These are phyloP conservation scores for Ageneiosus marmoratus DNA, from an alignment of 2,113 vertebrate genomes.

Conservation along the genomic window DNA sequence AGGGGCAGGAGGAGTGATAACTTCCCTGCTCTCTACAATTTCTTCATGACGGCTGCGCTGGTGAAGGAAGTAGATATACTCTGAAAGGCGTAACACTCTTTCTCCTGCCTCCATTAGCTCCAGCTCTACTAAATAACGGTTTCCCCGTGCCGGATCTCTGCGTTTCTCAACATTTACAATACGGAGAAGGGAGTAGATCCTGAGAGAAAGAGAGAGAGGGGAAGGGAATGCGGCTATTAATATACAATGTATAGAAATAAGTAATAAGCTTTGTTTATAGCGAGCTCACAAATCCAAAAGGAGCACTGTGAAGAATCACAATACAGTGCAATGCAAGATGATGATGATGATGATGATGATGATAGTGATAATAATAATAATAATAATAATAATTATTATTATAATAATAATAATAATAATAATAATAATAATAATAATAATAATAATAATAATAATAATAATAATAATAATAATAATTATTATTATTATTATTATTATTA, in stretches of 20 bases:
- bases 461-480: no score
- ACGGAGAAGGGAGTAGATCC: conserved; percentile 80
- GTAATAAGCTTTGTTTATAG: not conserved
- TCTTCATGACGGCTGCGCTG: conserved; percentile 76
- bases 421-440: no score
- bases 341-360: no score
- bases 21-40: conserved; percentile 67
- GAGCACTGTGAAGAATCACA: not conserved
- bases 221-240: not conserved
- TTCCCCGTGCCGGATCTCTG: conserved; percentile 88
- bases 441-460: no score
- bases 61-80: conserved; percentile 91
- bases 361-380: not conserved
- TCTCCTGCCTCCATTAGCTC: conserved; percentile 88
- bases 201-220: conserved; percentile 2
- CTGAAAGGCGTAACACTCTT: conserved; percentile 83
- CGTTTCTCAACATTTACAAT: conserved; percentile 96
- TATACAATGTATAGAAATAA: not conserved
- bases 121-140: conserved; percentile 93
- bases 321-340: not conserved
- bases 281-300: not conserved
- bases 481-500: no score
- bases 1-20: conserved; percentile 57
- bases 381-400: not conserved
- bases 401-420: no score